Evolutionary conservation across 2,888 invertebrate genomes (phyloP), one percentile per base, ranked within the genome.

Genomic region (Gymnosoma rotundatum): DNA sequence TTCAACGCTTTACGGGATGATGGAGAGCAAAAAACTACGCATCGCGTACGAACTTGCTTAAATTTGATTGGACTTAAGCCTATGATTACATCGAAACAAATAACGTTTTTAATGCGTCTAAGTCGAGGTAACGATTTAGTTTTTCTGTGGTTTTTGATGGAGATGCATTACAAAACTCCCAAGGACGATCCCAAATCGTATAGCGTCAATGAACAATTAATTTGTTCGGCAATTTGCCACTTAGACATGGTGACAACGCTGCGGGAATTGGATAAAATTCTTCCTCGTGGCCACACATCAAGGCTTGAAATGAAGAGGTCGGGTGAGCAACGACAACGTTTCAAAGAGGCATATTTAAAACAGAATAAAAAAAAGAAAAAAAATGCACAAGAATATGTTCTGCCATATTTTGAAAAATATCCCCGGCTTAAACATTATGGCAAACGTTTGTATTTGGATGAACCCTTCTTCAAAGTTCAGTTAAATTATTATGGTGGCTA

Each of bases 101-200:
- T 91, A 0, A 83, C 78, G 20, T 52, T 83, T 3, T 70, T 89
- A 3, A 88, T 91, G 81, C 45, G 64, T 5, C 69, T 91, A 45
- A 89, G 91, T 54, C 88, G 88, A 1, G 90, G 90, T 32, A 92
- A 89, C 74, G 92, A 92, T 74, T 87, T 92, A 25, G 92, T 91
- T 5, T 92, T 92, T 75, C 82, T 92, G 4, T 92, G 92, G 92
- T 92, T 91, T 69, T 87, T 92, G 1, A 89, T 89, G 89, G 91
- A 92, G 45, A 54, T 89, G 76, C 89, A 89, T 78, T 92, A 92
- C 66, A 89, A 88, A 21, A 84, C 74, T 4, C 64, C 78, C 18
- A 81, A 81, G 16, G 20, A 10, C 18, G 58, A 58, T 6, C 14
- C 52, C 16, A 70, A 45, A 5, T 36, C n/a, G 1, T 91, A 89